Percentiles rank a stretch among this genome's conserved stretches.
These are phyloP conservation scores for Ameiurus melas DNA, from an alignment of 2,113 vertebrate species.

Conservation along the genomic window DNA sequence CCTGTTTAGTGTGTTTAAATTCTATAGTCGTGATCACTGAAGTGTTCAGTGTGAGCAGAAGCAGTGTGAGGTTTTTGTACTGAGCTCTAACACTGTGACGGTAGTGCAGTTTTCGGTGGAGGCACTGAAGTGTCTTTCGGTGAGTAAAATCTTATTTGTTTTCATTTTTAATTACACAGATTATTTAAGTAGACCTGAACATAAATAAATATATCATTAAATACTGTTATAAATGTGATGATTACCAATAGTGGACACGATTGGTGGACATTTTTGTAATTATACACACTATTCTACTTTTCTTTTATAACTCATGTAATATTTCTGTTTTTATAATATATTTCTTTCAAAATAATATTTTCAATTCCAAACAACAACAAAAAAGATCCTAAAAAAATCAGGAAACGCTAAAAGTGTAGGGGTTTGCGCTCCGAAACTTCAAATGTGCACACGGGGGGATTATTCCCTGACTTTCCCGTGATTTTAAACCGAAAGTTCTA, in stretches of 20 bases:
- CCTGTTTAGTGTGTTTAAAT: neutral
- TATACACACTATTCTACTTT: neutral
- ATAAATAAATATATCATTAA: neutral
- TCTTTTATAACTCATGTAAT: neutral
- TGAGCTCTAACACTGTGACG: slow-evolving; percentile 9
- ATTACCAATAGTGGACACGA: neutral
- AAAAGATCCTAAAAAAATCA: neutral
- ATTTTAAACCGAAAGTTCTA: too few species aligned
- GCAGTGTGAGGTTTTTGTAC: slow-evolving; percentile 40
- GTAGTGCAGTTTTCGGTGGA: neutral
- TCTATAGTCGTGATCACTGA: neutral
- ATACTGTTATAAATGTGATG: neutral
- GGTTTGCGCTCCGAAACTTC: neutral
- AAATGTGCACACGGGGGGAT: neutral
- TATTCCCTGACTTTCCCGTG: too few species aligned
- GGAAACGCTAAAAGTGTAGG: neutral
- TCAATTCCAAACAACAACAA: neutral
- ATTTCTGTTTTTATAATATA: neutral
- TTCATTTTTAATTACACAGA: neutral
- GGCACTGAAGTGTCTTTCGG: slow-evolving; percentile 20
- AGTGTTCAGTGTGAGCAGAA: slow-evolving; percentile 18
- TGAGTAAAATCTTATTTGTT: neutral
- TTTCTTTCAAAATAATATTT: neutral
- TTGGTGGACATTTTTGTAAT: neutral
- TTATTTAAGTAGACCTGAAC: neutral